Base-by-base conservation (phyloP, 2,888 invertebrate species). In the Chydorus sphaericus region DNA sequence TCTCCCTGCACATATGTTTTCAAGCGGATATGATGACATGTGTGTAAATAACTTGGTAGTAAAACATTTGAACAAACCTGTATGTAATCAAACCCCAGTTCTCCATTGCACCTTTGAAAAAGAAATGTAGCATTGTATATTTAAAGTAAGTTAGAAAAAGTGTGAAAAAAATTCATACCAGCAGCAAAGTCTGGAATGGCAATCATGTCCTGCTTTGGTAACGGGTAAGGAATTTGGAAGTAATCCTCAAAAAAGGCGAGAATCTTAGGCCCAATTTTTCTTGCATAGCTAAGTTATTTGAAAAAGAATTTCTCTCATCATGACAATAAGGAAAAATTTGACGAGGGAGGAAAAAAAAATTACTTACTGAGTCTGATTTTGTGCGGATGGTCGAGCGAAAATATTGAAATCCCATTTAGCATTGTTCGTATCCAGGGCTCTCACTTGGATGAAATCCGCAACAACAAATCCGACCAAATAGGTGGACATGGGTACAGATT, bases 71-170 rank as follows among this genome's bases (percentile, higher is more conserved):
- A 10, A 20, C 38, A n/a, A 65, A 72, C 70, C 83, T 71, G 72
- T 87, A 91, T 0, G 89, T 90, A 61, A 92, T 82, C 58, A 91
- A 73, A 2, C 89, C 82, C 83, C 85, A 85, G 65, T 80, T 79
- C 66, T 79, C 91, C 90, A 85, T 85, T 57, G 88, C 82, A 20
- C 79, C 81, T 44, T 16, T 2, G 2, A 39, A 39, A 39, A 39
- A 39, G 39, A 33, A 33, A 33, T 10, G 8, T 33, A 14, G 8
- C 33, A 33, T 33, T 33, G 14, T 14, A 10, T 10, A 33, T 33
- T 33, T 33, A 33, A 10, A 10, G 8, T 33, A 14, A 8, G 8
- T 14, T 14, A 8, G 8, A 33, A 14, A 33, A 14, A 33, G 33
- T 10, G 8, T 33, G 33, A 33, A 33, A 33, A 10, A 8, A 33